A percentile compares a stretch with the other conserved stretches of the same genome.
These are phyloP conservation scores for Eudorcas thomsonii DNA, from an alignment of 2,113 vertebrate genomes.

Conservation along the genomic window DNA sequence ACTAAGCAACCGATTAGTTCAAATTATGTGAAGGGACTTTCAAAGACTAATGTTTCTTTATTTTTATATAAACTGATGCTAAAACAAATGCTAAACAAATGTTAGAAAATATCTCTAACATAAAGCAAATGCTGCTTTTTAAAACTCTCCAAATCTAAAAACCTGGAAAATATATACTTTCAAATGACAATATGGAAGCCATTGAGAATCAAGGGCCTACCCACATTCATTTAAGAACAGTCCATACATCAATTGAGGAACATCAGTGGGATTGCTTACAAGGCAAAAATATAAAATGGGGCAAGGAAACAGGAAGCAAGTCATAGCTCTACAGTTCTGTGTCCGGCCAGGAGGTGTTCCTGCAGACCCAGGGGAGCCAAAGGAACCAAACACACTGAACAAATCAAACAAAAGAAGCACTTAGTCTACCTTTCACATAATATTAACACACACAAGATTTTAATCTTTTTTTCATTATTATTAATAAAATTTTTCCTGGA, in stretches of 20 bases:
- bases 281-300: neutral
- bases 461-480: neutral
- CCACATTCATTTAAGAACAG: neutral
- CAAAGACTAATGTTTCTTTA: neutral
- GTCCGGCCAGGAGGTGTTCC: accelerated
- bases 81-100: neutral
- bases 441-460: neutral
- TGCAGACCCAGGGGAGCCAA: neutral
- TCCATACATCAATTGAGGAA: neutral
- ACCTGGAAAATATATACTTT: neutral
- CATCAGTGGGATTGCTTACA: neutral
- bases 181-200: neutral
- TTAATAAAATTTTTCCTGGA: neutral
- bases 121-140: neutral
- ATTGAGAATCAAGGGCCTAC: neutral
- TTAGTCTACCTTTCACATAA: neutral
- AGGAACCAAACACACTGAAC: neutral
- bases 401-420: neutral
- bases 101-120: neutral
- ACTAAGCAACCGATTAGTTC: neutral
- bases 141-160: neutral
- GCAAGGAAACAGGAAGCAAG: neutral
- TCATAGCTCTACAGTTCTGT: no score
- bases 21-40: neutral
- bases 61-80: neutral